These are phyloP conservation scores for Aspiorhynchus laticeps DNA, from an alignment of 2,113 vertebrate species.

Conservation along the genomic window DNA sequence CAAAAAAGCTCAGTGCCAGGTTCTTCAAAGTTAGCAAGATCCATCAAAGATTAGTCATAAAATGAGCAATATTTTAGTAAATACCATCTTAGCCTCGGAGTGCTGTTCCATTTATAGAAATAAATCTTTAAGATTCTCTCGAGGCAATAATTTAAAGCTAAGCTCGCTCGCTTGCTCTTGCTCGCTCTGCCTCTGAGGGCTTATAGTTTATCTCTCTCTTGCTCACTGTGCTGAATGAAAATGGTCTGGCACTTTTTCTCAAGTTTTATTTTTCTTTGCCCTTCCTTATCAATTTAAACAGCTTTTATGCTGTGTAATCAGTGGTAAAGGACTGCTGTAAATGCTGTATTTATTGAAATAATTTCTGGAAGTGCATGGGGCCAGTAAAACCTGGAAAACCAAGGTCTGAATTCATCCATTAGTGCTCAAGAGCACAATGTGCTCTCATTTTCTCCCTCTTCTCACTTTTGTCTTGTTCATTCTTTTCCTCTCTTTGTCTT, in stretches of 20 bases:
- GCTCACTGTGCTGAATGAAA: slow-evolving; percentile 44
- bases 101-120: slow-evolving; percentile 49
- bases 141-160: slow-evolving; percentile 42
- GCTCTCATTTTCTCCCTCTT: slow-evolving; percentile 44
- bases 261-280: slow-evolving; percentile 46
- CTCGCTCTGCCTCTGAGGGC: neutral
- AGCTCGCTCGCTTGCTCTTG: slow-evolving; percentile 2
- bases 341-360: slow-evolving; percentile 47
- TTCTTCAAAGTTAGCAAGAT: slow-evolving; percentile 29
- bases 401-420: slow-evolving; percentile 52
- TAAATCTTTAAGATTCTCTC: slow-evolving; percentile 49
- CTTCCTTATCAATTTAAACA: slow-evolving; percentile 53
- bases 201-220: slow-evolving; percentile 2
- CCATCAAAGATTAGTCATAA: slow-evolving; percentile 31
- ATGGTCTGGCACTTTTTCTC: slow-evolving; percentile 44
- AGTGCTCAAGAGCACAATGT: slow-evolving; percentile 31
- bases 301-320: slow-evolving; percentile 46
- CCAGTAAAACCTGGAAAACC: slow-evolving; percentile 26
- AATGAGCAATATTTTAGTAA: slow-evolving; percentile 32
- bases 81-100: slow-evolving; percentile 16
- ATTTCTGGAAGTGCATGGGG: slow-evolving; percentile 39
- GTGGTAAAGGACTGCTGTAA: slow-evolving; percentile 53
- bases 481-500: slow-evolving; percentile 35
- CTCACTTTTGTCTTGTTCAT: slow-evolving; percentile 63
- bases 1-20: slow-evolving; percentile 24